Evolutionary conservation across 2,113 vertebrate species (phyloP), one percentile per base, ranked within the genome.

Genomic region (Oreochromis tanganicae): DNA sequence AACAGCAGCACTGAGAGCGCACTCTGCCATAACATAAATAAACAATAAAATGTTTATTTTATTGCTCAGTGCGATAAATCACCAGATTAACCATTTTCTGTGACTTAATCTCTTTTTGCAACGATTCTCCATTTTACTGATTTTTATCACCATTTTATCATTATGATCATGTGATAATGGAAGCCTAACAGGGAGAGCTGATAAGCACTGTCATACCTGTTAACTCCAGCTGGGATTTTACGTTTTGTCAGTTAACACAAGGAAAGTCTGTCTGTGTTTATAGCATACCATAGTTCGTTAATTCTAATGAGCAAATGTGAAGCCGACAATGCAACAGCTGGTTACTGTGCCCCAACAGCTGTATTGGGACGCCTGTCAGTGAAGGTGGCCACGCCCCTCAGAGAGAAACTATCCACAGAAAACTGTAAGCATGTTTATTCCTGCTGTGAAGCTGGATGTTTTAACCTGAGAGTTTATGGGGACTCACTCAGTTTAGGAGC

Each of bases 121-220:
- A 63, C 1, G 0, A 12, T 17, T 38, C n/a, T 12, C 17, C 32
- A 7, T 38, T 38, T 66, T 12, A 66, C n/a, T 66, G 61, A 36
- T 1, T 66, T 38, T 66, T 66, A 8, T 21, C 34, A 38, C 19
- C 19, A 38, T 66, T 66, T 66, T 3, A 38, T 66, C n/a, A 7
- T 38, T 0, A 3, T 38, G 61, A 21, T 66, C 3, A 21, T 66
- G 61, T 38, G 2, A 66, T 38, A 66, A 66, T 21, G 61, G 0
- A 38, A 66, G 34, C 61, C 0, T 13, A 38, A 66, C 61, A 13
- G 34, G 61, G 6, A 66, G 61, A 38, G 61, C 11, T 38, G 19
- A 66, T 38, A 66, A 66, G 34, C 34, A 21, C 61, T 10, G 19
- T 66, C 34, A 66, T 13, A 38, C 19, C 19, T 66, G 34, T 66